These are phyloP conservation scores for Mallateleia sp. DNA, from an alignment of 2,888 invertebrate genomes.

Conservation along the genomic window DNA sequence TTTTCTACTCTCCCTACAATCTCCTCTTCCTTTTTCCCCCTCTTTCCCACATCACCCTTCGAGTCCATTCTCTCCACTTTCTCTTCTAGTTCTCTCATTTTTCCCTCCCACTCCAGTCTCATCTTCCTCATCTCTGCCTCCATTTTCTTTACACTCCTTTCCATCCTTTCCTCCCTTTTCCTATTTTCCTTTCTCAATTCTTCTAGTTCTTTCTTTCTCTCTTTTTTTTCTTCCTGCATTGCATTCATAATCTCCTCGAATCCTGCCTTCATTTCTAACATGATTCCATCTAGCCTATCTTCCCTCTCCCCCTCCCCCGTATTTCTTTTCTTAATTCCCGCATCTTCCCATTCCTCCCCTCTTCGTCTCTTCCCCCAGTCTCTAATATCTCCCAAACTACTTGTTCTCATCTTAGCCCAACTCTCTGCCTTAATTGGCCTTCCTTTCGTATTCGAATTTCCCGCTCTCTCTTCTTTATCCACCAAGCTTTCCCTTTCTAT, in stretches of 20 bases:
- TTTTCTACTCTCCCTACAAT: background rate
- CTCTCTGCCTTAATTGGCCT: background rate
- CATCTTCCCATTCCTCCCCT: background rate
- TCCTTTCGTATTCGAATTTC: background rate
- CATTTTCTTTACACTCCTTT: background rate
- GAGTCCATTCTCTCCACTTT: background rate
- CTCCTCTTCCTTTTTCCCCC: background rate
- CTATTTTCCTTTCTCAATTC: background rate
- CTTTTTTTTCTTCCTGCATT: background rate
- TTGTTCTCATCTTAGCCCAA: background rate
- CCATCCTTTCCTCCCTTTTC: background rate
- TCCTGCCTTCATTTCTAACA: background rate
- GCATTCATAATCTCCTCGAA: background rate
- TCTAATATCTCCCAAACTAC: too few relatives aligned
- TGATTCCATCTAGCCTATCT: background rate
- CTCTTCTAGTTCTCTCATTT: background rate
- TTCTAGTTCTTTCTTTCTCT: background rate
- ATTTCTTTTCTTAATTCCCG: constrained; percentile 30
- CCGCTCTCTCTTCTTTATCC: background rate
- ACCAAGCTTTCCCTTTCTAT: background rate
- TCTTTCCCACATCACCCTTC: background rate
- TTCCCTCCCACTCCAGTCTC: background rate
- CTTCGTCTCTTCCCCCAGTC: background rate
- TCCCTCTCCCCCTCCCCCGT: background rate
- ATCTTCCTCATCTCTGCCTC: background rate